Evolutionary conservation across 2,888 invertebrate species (phyloP).

Genomic region (Athalia circularis): DNA sequence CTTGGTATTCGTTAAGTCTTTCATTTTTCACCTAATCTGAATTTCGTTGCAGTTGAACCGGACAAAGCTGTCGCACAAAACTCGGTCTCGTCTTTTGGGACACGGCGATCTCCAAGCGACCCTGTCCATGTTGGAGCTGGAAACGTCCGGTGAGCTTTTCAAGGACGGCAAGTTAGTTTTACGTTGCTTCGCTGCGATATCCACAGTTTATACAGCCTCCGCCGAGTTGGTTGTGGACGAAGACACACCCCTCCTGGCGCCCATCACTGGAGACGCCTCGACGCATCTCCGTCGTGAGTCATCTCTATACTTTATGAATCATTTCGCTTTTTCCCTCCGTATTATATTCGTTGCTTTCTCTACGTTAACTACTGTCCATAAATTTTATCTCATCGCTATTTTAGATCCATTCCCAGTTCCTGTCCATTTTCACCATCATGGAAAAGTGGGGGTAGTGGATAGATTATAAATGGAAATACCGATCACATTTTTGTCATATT

Average conservation of each 20-base stretch:
- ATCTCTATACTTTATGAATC: not conserved
- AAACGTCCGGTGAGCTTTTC: constrained; percentile 65
- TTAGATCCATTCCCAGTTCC: no score
- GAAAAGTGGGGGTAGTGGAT: no score
- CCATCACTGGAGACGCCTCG: constrained; percentile 70
- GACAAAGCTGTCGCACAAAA: constrained; percentile 57
- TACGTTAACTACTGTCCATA: not conserved
- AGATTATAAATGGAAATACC: no score
- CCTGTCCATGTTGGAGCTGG: constrained; percentile 64
- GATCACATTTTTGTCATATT: no score
- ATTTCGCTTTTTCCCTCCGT: not conserved
- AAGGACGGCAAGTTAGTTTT: constrained; percentile 63
- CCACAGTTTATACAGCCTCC: constrained; percentile 65
- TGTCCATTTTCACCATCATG: no score
- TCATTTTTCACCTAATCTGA: not conserved
- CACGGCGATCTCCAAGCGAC: constrained; percentile 59
- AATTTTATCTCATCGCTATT: no score
- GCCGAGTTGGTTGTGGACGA: constrained; percentile 65
- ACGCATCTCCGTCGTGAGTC: constrained; percentile 57
- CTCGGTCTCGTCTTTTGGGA: constrained; percentile 52
- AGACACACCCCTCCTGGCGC: constrained; percentile 68
- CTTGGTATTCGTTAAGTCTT: not conserved
- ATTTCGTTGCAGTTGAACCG: constrained; percentile 57
- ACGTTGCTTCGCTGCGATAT: constrained; percentile 67
- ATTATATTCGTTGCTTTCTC: not conserved